phyloP scores from a whole-genome alignment of 2,888 invertebrate genomes.

The Ceriagrion tenellum region DNA sequence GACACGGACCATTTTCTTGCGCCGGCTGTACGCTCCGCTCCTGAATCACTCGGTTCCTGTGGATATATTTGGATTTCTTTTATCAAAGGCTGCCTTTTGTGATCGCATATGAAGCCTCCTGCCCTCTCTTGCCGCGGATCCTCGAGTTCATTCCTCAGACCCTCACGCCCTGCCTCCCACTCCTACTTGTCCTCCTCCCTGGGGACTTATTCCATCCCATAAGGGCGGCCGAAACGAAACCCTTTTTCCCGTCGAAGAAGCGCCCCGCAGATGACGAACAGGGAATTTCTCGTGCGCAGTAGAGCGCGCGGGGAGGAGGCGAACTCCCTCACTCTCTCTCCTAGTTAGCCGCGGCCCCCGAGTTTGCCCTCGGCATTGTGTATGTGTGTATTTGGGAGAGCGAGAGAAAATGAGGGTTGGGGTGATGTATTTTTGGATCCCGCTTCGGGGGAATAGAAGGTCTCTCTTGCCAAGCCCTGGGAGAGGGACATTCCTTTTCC shows the following conservation, averaged over 20 bases:
- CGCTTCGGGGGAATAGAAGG: background rate
- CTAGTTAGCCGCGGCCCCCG: background rate
- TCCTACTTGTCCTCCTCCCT: background rate
- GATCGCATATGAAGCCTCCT: background rate
- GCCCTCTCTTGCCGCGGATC: background rate
- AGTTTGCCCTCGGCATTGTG: slow-evolving; percentile 4
- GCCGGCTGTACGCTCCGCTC: background rate
- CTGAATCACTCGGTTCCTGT: slow-evolving; percentile 1
- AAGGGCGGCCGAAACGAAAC: background rate
- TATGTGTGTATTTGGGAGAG: background rate
- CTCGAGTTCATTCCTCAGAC: background rate
- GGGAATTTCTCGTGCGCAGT: slow-evolving; percentile 12
- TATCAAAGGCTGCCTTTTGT: slow-evolving; percentile 24
- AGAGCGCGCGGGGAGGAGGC: background rate
- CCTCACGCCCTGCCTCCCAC: background rate
- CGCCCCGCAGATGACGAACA: slow-evolving; percentile 33
- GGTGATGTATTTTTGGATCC: slow-evolving; percentile 42
- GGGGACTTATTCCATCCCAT: background rate
- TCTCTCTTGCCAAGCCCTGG: slow-evolving; percentile 61
- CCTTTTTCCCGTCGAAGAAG: background rate
- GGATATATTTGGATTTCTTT: slow-evolving; percentile 19
- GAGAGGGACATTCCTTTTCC: slow-evolving; percentile 40
- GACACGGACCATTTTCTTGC: background rate
- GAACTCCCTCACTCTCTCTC: background rate
- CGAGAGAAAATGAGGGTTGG: background rate